Conservation (phyloP, 2,797 vertebrate genomes). For the Pseudomugil tenellus region DNA sequence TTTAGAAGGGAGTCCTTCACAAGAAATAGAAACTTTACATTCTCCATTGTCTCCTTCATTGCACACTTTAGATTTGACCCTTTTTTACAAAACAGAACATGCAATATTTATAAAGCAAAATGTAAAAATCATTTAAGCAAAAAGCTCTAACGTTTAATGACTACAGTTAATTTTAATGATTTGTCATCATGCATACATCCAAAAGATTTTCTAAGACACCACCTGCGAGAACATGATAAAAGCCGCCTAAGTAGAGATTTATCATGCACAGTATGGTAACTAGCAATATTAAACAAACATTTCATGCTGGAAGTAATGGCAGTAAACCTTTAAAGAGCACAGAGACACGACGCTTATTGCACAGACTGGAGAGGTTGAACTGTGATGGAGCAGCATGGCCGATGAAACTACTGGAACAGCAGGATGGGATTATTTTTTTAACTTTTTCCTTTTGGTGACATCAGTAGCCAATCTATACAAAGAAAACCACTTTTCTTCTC, state of each 20-base stretch:
- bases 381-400: neutral
- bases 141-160: neutral
- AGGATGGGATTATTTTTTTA: too few relatives aligned
- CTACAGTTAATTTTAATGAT: neutral
- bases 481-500: conserved; percentile 11
- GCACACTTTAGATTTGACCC: conserved; percentile 15
- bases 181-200: neutral
- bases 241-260: conserved; percentile 11
- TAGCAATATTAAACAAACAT: conserved; percentile 13
- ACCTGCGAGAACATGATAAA: conserved; percentile 9
- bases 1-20: neutral
- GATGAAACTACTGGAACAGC: too few relatives aligned
- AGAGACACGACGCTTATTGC: neutral
- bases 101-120: neutral
- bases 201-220: neutral
- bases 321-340: neutral
- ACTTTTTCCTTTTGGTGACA: neutral
- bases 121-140: neutral
- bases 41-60: conserved; percentile 10
- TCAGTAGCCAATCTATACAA: neutral
- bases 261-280: conserved; percentile 17
- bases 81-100: neutral
- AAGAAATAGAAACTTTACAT: neutral
- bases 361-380: conserved; percentile 5
- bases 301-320: conserved; percentile 7